Percentiles rank a stretch among this genome's conserved stretches.
Conservation (phyloP, 2,113 vertebrate genomes). For the Talpa occidentalis region DNA sequence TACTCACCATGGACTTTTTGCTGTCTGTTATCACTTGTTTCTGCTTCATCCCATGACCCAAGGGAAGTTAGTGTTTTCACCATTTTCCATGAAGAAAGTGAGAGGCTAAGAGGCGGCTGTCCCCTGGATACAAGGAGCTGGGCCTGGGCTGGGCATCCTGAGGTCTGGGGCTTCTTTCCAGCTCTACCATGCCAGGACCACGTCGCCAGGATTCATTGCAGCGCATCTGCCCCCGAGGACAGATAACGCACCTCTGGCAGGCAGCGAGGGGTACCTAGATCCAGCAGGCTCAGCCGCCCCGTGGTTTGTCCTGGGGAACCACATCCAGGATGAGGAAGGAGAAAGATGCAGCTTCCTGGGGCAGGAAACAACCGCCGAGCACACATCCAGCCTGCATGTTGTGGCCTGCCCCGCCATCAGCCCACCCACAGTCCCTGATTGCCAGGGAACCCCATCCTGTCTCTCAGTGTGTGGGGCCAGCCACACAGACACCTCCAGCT, state of each 20-base stretch:
- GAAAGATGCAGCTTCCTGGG: not conserved
- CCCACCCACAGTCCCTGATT: not conserved
- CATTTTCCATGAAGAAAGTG: not conserved
- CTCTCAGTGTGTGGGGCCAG: not conserved
- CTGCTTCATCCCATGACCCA: not conserved
- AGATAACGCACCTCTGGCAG: not conserved
- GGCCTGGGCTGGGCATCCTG: not conserved
- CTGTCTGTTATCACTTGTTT: not conserved
- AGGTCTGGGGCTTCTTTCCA: not conserved
- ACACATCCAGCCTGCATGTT: not conserved
- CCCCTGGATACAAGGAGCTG: not conserved
- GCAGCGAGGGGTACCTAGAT: not conserved
- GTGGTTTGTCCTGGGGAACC: not conserved
- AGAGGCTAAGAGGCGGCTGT: not conserved
- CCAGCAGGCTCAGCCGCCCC: not conserved
- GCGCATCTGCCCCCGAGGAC: not conserved
- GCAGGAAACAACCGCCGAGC: not conserved
- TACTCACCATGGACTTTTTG: not conserved
- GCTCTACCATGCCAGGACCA: not conserved
- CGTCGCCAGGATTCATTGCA: not conserved
- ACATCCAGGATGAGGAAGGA: not conserved
- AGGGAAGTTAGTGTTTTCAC: not conserved
- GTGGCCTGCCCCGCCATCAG: not conserved
- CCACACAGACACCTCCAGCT: not conserved
- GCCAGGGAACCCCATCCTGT: not conserved